phyloP scores from a whole-genome alignment of 2,888 invertebrate species.

The Drosophila borborema region DNA sequence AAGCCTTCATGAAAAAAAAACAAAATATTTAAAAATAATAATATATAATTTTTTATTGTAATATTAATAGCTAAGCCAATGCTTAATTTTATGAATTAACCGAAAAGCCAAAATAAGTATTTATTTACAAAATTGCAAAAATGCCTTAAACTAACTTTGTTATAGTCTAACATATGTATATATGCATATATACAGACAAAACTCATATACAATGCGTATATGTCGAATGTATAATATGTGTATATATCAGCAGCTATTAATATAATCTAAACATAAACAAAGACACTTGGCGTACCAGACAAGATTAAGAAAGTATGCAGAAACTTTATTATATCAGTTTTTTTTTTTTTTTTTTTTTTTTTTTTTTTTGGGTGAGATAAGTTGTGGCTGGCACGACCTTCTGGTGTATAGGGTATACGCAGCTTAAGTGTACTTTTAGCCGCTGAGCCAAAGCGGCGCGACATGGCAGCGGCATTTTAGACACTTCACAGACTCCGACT shows the following conservation, averaged over 20 bases:
- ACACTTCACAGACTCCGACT: slow-evolving; percentile 12
- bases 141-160: neutral
- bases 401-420: neutral
- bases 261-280: slow-evolving; percentile 5
- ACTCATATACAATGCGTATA: neutral
- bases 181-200: neutral
- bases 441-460: neutral
- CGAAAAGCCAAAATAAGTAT: neutral
- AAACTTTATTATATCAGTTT: slow-evolving; percentile 11
- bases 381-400: neutral
- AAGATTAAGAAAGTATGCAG: slow-evolving; percentile 8
- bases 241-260: neutral
- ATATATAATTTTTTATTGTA: neutral
- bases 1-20: too few relatives aligned
- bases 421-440: slow-evolving; percentile 15
- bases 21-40: too few relatives aligned
- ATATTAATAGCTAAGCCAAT: neutral
- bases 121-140: neutral
- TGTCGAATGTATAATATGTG: too few relatives aligned
- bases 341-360: neutral
- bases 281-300: neutral
- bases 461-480: neutral
- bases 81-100: too few relatives aligned
- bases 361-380: neutral
- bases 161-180: neutral